A percentile compares a stretch with the other conserved stretches of the same genome.
Evolutionary conservation across 2,797 vertebrate genomes (phyloP).

Genomic region (Intellagama lesueurii): DNA sequence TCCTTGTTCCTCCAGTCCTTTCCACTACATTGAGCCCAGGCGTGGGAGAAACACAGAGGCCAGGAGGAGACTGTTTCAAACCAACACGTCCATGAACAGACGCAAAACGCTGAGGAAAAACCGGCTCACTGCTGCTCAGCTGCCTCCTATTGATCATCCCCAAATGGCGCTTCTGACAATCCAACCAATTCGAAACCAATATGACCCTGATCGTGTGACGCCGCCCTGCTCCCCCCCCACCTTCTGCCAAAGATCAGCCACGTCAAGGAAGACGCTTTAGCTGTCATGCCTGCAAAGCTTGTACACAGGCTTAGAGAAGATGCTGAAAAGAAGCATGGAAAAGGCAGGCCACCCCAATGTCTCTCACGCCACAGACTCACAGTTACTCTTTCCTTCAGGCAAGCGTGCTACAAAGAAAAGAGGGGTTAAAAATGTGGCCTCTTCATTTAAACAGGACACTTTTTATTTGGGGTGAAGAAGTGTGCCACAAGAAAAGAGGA

Average conservation of each 20-base stretch:
- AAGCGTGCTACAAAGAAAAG: too few relatives aligned
- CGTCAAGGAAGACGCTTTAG: neutral
- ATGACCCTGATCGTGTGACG: constrained; percentile 36
- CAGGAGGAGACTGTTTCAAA: constrained; percentile 36
- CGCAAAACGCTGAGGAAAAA: constrained; percentile 35
- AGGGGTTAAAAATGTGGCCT: too few relatives aligned
- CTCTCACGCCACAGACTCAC: too few relatives aligned
- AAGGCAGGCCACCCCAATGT: neutral
- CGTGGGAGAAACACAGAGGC: constrained; percentile 72
- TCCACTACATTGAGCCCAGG: constrained; percentile 64
- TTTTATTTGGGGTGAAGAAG: too few relatives aligned
- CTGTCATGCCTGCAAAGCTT: neutral
- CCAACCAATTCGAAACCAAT: neutral
- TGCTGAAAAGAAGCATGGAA: neutral
- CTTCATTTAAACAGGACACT: too few relatives aligned
- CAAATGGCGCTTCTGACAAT: constrained; percentile 38
- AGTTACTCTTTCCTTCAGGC: too few relatives aligned
- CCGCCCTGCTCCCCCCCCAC: too few relatives aligned
- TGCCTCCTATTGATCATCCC: constrained; percentile 37
- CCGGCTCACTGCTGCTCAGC: neutral
- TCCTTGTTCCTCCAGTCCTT: constrained; percentile 65
- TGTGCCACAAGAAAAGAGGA: too few relatives aligned
- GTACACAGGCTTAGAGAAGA: too few relatives aligned
- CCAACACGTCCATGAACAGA: neutral
- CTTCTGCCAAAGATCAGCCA: neutral